phyloP scores from a whole-genome alignment of 1,140 invertebrate species.

The Euura saliciscinereae region DNA sequence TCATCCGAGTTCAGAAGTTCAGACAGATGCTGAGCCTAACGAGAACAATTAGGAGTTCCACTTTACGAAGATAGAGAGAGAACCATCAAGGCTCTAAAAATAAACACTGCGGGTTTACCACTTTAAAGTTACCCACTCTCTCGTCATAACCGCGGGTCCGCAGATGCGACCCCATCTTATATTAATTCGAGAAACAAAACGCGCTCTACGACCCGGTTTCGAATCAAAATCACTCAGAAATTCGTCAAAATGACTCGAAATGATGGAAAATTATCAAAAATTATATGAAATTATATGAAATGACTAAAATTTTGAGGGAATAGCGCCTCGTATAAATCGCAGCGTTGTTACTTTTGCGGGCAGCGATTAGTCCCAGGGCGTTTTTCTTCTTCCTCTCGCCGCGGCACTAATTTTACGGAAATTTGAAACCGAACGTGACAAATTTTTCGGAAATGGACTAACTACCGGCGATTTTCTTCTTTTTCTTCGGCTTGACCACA shows the following conservation, averaged over 20 bases:
- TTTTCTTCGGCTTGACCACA: too few relatives aligned
- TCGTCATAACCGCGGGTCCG: constrained; percentile 48
- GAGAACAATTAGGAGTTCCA: constrained; percentile 60
- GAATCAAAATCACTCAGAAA: neutral
- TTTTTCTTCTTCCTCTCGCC: too few relatives aligned
- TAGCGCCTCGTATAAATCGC: too few relatives aligned
- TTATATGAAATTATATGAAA: too few relatives aligned
- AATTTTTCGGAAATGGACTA: too few relatives aligned
- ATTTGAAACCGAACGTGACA: too few relatives aligned
- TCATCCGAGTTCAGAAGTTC: constrained; percentile 55
- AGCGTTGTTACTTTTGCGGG: too few relatives aligned
- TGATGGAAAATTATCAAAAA: neutral
- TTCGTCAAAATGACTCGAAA: neutral
- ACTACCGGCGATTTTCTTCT: too few relatives aligned
- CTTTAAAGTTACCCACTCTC: constrained; percentile 22
- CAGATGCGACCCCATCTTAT: constrained; percentile 30
- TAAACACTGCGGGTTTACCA: constrained; percentile 38
- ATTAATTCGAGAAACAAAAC: constrained; percentile 15
- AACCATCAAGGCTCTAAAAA: constrained; percentile 48
- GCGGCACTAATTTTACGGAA: too few relatives aligned
- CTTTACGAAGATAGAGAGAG: constrained; percentile 30
- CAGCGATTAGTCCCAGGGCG: too few relatives aligned
- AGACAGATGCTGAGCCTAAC: constrained; percentile 58
- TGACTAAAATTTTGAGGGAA: too few relatives aligned
- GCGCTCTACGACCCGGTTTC: neutral